Conservation (phyloP, 2,113 vertebrate genomes). For the Aplodontia rufa region DNA sequence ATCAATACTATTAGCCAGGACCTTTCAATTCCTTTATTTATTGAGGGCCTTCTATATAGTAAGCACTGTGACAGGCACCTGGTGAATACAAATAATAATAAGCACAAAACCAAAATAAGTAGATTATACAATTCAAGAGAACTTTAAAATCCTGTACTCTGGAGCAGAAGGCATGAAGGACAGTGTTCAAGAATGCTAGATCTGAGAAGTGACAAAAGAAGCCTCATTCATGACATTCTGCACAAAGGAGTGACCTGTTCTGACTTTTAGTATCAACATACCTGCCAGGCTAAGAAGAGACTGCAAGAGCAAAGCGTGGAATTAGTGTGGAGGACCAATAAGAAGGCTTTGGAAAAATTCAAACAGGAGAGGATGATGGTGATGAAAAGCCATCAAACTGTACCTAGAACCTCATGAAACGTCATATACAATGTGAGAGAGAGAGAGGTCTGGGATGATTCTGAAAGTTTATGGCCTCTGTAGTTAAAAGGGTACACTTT, state of each 20-base stretch:
- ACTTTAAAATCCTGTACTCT: too few relatives aligned
- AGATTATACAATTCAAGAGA: neutral
- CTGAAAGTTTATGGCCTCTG: too few relatives aligned
- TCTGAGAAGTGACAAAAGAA: neutral
- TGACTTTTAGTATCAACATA: neutral
- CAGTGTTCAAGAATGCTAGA: rapidly evolving
- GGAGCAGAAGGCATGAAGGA: neutral
- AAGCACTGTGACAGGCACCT: neutral
- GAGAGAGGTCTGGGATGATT: neutral
- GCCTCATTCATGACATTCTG: neutral
- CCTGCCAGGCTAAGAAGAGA: neutral
- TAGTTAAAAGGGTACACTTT: too few relatives aligned
- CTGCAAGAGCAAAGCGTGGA: rapidly evolving
- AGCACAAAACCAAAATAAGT: neutral
- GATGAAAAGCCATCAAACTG: neutral
- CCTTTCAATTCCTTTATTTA: neutral
- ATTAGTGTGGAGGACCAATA: neutral
- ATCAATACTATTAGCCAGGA: neutral
- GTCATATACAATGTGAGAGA: neutral
- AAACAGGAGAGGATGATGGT: neutral
- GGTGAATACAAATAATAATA: neutral
- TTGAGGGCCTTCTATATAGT: too few relatives aligned
- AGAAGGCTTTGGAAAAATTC: neutral
- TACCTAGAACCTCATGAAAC: neutral
- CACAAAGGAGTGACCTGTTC: neutral